Percentiles rank a stretch among this genome's conserved stretches.
Evolutionary conservation across 2,888 invertebrate genomes (phyloP).

Genomic region (Ephialtes manifestator): DNA sequence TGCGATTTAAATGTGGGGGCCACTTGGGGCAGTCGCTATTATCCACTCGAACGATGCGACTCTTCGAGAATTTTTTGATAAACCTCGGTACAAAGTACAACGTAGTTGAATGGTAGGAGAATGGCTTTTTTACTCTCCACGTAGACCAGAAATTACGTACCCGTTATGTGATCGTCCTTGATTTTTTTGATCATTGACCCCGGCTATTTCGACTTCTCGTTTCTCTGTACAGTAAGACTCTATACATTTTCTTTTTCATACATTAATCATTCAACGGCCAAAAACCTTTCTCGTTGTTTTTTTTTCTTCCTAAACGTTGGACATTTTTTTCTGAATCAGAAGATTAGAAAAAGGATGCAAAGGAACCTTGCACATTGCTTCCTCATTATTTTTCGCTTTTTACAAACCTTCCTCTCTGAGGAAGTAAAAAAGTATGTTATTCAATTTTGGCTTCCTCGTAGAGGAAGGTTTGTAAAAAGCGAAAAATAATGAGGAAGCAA

Average conservation of each 20-base stretch:
- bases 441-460: too few relatives aligned
- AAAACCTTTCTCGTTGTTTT: neutral
- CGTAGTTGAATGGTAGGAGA: neutral
- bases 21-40: neutral
- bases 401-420: too few relatives aligned
- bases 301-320: neutral
- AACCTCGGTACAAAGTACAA: conserved; percentile 42
- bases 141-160: conserved; percentile 7
- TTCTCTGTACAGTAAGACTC: neutral
- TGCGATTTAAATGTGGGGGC: neutral
- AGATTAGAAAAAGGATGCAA: too few relatives aligned
- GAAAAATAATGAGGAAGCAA: too few relatives aligned
- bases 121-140: neutral
- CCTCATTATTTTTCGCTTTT: too few relatives aligned
- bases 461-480: too few relatives aligned
- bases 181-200: conserved; percentile 58
- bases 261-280: too few relatives aligned
- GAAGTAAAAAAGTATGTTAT: too few relatives aligned
- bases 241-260: too few relatives aligned
- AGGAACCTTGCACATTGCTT: too few relatives aligned
- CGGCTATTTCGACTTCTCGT: conserved; percentile 17
- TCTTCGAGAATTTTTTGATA: conserved; percentile 6
- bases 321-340: too few relatives aligned
- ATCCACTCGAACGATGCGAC: neutral
- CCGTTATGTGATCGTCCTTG: conserved; percentile 48